These are phyloP conservation scores for Chironomus striatipennis DNA, from an alignment of 1,140 invertebrate species.

Conservation along the genomic window DNA sequence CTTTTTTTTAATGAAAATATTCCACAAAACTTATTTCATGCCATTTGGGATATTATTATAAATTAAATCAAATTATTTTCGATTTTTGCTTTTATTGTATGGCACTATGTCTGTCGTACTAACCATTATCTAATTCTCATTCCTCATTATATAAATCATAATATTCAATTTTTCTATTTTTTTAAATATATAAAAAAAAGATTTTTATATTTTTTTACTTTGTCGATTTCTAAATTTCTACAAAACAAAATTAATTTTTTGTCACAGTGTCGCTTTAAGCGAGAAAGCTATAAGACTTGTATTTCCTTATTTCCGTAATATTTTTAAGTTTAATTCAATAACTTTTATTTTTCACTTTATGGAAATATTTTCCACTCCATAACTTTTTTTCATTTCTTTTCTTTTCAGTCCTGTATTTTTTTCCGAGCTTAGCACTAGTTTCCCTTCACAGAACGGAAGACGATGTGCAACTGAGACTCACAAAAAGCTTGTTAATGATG, in stretches of 20 bases:
- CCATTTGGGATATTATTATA: background rate
- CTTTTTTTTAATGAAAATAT: background rate
- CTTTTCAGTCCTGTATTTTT: background rate
- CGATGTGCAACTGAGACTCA: background rate
- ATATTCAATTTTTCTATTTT: background rate
- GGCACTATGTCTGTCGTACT: background rate
- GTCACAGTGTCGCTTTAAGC: background rate
- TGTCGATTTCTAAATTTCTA: background rate
- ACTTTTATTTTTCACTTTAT: background rate
- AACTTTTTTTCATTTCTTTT: background rate
- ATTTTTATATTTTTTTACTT: background rate
- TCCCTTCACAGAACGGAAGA: slow-evolving; percentile 13
- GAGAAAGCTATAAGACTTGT: background rate
- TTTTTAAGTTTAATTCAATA: background rate
- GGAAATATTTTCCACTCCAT: background rate
- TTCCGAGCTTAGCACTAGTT: slow-evolving; percentile 10
- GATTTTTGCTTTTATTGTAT: background rate
- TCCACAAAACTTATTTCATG: background rate
- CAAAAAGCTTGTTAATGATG: no score
- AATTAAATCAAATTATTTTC: background rate
- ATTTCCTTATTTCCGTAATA: background rate
- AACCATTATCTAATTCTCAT: slow-evolving; percentile 1
- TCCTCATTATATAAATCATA: background rate
- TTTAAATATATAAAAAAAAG: background rate
- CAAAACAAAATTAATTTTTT: background rate